Evolutionary conservation across 2,797 vertebrate genomes (phyloP), one percentile per base, ranked within the genome.

Genomic region (Staurois parvus): DNA sequence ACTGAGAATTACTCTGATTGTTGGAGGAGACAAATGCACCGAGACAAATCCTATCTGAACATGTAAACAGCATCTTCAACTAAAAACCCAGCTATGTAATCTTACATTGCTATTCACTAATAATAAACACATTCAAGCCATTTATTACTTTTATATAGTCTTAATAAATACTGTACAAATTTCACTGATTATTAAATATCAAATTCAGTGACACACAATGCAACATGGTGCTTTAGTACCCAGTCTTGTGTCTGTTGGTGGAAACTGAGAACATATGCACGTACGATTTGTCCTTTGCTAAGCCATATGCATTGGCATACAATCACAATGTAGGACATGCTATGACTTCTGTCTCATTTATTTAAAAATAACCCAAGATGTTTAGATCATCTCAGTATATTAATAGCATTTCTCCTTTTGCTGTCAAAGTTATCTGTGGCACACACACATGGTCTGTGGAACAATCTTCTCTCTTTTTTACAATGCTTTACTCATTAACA

Each of bases 361-460:
- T 30, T n/a, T 76, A 69, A 56, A 75, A 76, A 83, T 76, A 76
- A 69, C 30, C 2, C 37, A 34, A n/a, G 24, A 21, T 83, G 59
- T 76, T 76, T 68, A 73, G 73, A 78, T 15, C 62, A 52, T 68
- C 13, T 69, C 32, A 29, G 52, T 66, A 32, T 76, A 76, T 83
- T 69, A 77, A 69, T 84, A 84, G 74, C 13, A 8, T 13, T 45
- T 69, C n/a, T 29, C 10, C 19, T 70, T 67, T 76, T n/a, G 30
- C 73, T 76, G 62, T 84, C 64, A 70, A 52, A 68, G 19, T 42
- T 67, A 70, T 77, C 64, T 26, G 59, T 56, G 40, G 32, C 45
- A 74, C 81, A 37, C 72, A 42, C 81, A 76, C 62, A 70, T 64
- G 56, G 84, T 30, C 0, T 76, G 21, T 13, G 34, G 11, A 72